Conservation (phyloP, 2,888 invertebrate genomes). For the Plebejus melissa region DNA sequence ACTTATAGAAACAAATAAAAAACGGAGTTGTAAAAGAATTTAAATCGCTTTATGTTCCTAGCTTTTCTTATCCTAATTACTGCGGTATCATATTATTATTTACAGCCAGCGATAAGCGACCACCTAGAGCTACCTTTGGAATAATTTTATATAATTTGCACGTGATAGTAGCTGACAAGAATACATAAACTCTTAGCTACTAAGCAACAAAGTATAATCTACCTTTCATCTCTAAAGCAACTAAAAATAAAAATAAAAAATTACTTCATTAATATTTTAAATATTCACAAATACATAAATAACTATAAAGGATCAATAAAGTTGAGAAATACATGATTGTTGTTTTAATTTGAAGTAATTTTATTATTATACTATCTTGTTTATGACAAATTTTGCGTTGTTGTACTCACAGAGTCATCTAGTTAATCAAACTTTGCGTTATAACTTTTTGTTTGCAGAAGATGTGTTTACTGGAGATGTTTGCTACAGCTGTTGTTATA, state of each 20-base stretch:
- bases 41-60: background rate
- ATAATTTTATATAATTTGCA: conserved; percentile 1
- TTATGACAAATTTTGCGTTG: background rate
- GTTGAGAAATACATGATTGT: background rate
- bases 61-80: background rate
- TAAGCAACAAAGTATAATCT: background rate
- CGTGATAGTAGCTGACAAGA: background rate
- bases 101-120: background rate
- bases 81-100: background rate
- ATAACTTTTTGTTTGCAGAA: conserved; percentile 16
- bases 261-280: background rate
- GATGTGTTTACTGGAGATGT: background rate
- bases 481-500: conserved; percentile 7
- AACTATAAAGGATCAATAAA: background rate
- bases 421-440: background rate
- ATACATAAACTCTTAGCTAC: background rate
- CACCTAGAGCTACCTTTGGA: background rate
- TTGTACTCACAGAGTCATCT: background rate
- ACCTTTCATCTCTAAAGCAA: background rate
- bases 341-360: background rate
- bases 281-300: background rate
- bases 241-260: background rate
- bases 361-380: background rate
- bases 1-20: background rate
- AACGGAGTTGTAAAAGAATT: background rate